These are phyloP conservation scores for Zoanthus gigantus DNA, from an alignment of 92 coral and sea anemone genomes.

Conservation along the genomic window DNA sequence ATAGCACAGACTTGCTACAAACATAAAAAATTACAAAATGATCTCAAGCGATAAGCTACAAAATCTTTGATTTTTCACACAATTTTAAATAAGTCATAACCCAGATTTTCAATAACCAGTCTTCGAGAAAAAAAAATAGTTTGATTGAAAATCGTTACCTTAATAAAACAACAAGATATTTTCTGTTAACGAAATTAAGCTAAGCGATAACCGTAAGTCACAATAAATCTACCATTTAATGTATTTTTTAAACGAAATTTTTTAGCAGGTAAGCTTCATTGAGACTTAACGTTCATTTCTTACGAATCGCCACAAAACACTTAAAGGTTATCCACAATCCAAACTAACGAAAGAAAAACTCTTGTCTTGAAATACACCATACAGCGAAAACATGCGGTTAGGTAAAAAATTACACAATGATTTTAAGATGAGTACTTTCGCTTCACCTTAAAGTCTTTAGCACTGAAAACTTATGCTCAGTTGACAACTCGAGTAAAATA, in stretches of 20 bases:
- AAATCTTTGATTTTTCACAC: neutral
- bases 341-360: neutral
- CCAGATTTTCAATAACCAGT: neutral
- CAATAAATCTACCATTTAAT: neutral
- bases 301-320: too few species aligned
- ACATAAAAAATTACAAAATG: too few species aligned
- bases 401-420: neutral
- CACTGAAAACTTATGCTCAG: neutral
- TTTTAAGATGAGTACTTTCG: neutral
- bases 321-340: too few species aligned
- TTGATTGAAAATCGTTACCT: neutral
- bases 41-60: too few species aligned
- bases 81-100: neutral
- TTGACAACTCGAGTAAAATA: neutral
- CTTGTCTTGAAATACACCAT: neutral
- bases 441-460: neutral
- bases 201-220: neutral
- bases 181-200: neutral
- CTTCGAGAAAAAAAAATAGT: neutral
- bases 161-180: neutral
- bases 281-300: too few species aligned
- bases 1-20: neutral
- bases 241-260: neutral
- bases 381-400: neutral
- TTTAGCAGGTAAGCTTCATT: neutral